Percentiles rank a stretch among this genome's conserved stretches.
Evolutionary conservation across 2,797 vertebrate genomes (phyloP).

Genomic region (Orientallactaga sibirica): DNA sequence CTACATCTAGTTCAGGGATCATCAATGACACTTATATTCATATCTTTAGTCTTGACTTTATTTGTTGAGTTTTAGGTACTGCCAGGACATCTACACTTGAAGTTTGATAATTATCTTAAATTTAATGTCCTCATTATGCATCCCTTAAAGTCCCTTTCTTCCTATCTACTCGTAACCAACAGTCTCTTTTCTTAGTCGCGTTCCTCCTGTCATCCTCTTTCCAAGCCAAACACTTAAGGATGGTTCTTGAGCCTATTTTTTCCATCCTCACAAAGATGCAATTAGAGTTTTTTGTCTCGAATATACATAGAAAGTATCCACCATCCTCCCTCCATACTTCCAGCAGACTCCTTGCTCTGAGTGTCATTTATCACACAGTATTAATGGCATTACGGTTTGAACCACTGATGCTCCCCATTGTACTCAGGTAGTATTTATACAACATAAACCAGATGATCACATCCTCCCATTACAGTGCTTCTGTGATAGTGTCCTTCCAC

Average conservation of each 20-base stretch:
- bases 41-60: neutral
- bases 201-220: neutral
- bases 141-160: neutral
- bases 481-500: neutral
- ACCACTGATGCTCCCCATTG: neutral
- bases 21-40: neutral
- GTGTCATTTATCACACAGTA: neutral
- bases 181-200: neutral
- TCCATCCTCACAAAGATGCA: neutral
- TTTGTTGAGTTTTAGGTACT: neutral
- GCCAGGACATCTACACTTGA: neutral
- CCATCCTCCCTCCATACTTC: neutral
- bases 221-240: neutral
- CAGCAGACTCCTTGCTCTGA: neutral
- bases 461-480: neutral
- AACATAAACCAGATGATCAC: neutral
- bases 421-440: neutral
- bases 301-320: neutral
- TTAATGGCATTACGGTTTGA: neutral
- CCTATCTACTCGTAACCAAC: neutral
- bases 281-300: neutral
- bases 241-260: neutral
- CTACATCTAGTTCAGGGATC: neutral
- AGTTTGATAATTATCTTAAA: neutral
- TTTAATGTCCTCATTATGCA: neutral